Percentiles rank a stretch among this genome's conserved stretches.
These are phyloP conservation scores for Boloria euphrosyne DNA, from an alignment of 2,888 invertebrate genomes.

Conservation along the genomic window DNA sequence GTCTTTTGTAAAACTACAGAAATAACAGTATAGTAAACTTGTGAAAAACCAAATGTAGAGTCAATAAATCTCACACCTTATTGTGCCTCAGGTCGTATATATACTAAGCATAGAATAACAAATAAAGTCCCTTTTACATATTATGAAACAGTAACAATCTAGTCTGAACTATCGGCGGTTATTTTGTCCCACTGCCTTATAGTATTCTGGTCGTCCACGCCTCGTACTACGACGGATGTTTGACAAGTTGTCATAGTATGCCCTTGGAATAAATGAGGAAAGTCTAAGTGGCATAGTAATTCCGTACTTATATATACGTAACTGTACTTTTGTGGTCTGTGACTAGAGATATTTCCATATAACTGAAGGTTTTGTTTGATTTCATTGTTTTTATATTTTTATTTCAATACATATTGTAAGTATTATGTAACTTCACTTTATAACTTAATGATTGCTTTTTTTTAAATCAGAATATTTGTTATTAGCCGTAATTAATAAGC, in stretches of 20 bases:
- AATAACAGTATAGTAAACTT: too few species aligned
- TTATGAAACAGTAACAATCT: neutral
- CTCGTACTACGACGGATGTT: conserved; percentile 44
- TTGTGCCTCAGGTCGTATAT: too few species aligned
- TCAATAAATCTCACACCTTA: too few species aligned
- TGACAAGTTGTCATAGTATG: conserved; percentile 42
- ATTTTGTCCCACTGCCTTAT: conserved; percentile 37
- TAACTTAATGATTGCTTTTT: too few species aligned
- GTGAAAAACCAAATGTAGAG: too few species aligned
- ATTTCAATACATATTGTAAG: too few species aligned
- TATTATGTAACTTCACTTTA: too few species aligned
- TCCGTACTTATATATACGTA: conserved; percentile 21
- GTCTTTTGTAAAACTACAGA: too few species aligned
- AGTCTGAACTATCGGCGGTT: conserved; percentile 22
- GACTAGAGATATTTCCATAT: conserved; percentile 10
- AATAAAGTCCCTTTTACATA: neutral
- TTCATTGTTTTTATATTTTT: neutral
- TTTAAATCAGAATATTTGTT: too few species aligned
- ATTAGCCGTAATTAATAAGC: too few species aligned
- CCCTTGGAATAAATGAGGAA: conserved; percentile 44
- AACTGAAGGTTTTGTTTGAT: conserved; percentile 3
- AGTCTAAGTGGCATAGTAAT: conserved; percentile 33
- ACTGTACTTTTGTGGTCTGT: conserved; percentile 32
- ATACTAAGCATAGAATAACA: neutral
- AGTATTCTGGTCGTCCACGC: conserved; percentile 37